A percentile compares a stretch with the other conserved stretches of the same genome.
Conservation (phyloP, 1,140 invertebrate species). For the Campoletis sonorensis region DNA sequence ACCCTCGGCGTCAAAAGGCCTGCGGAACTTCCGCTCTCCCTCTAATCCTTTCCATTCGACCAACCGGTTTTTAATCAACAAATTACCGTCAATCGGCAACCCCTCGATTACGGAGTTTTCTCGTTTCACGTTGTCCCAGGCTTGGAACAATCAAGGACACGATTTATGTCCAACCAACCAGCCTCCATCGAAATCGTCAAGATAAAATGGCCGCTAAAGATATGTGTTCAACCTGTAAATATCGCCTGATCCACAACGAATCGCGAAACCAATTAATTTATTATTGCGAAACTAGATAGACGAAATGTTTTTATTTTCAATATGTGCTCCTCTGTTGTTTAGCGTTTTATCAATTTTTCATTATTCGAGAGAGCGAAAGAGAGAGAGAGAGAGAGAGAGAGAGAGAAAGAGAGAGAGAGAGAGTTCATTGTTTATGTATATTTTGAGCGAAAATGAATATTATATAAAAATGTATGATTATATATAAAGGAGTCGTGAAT, state of each 20-base stretch:
- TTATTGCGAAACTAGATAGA: slow-evolving; percentile 54
- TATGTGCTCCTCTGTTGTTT: slow-evolving; percentile 37
- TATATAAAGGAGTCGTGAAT: slow-evolving; percentile 55
- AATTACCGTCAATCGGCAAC: too few species aligned
- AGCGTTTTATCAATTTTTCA: slow-evolving; percentile 44
- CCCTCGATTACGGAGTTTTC: too few species aligned
- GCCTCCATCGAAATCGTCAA: too few species aligned
- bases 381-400: too few species aligned
- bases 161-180: too few species aligned
- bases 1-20: slow-evolving; percentile 70
- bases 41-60: slow-evolving; percentile 41
- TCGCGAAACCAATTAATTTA: slow-evolving; percentile 62
- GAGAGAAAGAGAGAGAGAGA: too few species aligned
- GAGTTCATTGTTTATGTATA: not conserved
- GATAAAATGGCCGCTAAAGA: slow-evolving; percentile 13
- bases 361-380: slow-evolving; percentile 43
- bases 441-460: slow-evolving; percentile 37
- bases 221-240: slow-evolving; percentile 63
- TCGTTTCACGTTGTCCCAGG: too few species aligned
- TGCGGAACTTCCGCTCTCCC: slow-evolving; percentile 56
- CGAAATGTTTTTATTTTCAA: slow-evolving; percentile 46
- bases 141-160: too few species aligned
- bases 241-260: slow-evolving; percentile 50
- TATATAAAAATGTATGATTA: slow-evolving; percentile 53
- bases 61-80: too few species aligned